Evolutionary conservation across 2,888 invertebrate genomes (phyloP), one percentile per base, ranked within the genome.

Genomic region (Dione juno): DNA sequence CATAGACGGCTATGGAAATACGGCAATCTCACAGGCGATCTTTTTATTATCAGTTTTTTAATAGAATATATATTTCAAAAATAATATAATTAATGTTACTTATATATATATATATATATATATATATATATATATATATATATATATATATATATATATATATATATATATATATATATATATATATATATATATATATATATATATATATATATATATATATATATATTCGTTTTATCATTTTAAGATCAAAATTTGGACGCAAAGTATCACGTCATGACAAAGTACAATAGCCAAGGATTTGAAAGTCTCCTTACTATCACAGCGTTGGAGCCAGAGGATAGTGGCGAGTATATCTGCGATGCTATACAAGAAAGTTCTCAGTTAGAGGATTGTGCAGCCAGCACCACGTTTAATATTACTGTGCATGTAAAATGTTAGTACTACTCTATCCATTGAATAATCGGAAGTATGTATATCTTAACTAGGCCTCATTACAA

Each of bases 261-360:
- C 1, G 76, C 79, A 0, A 91, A 90, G 72, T 91, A 89, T 74
- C 83, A 78, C 73, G 75, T 89, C 16, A 86, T 85, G 80, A 88
- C 84, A 10, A 89, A 87, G 67, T 90, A 83, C 77, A 88, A 88
- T 58, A 84, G 80, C 19, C 81, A 87, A 77, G 88, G 89, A 0
- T 85, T 87, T 35, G 89, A 90, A 77, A 86, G 89, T 28, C 80
- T 88, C 1, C 79, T 92, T 1, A 92, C 91, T 0, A 83, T 92
- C 1, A 83, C 76, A 6, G 85, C 86, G 0, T 67, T 89, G 52
- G 78, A 81, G 8, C 78, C 85, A 11, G 82, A 83, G 16, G 92
- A 92, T 57, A 83, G 80, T 21, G 92, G 91, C 0, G 50, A 77
- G 0, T 92, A 91, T 66, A 78, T 78, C 1, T 92, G 92, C 66